A percentile compares a stretch with the other conserved stretches of the same genome.
phyloP scores from a whole-genome alignment of 2,113 vertebrate species.

The Sialia sialis region DNA sequence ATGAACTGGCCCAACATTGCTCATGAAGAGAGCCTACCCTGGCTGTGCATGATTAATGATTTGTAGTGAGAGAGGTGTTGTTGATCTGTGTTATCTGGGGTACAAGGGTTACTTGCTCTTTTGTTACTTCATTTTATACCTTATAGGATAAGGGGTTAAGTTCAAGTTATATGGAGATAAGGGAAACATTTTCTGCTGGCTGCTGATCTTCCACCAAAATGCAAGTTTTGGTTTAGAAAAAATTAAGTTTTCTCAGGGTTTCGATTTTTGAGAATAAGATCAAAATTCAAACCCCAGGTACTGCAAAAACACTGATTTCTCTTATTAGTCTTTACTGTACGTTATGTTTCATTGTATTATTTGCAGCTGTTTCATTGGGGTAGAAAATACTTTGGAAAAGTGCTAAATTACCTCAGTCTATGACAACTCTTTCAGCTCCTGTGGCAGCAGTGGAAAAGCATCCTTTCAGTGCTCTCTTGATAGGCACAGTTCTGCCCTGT shows the following conservation, averaged over 20 bases:
- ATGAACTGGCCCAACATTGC: neutral
- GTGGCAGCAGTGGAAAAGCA: conserved; percentile 46
- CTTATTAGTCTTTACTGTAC: too few relatives aligned
- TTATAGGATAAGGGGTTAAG: rapidly evolving
- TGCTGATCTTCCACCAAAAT: neutral
- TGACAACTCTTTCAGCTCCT: conserved; percentile 42
- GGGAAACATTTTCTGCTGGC: neutral
- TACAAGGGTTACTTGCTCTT: neutral
- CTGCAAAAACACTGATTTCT: too few relatives aligned
- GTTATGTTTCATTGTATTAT: too few relatives aligned
- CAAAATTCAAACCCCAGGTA: too few relatives aligned
- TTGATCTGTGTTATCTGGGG: neutral
- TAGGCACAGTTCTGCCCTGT: conserved; percentile 64
- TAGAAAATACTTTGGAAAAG: neutral
- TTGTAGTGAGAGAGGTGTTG: neutral
- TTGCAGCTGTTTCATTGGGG: too few relatives aligned
- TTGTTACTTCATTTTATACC: neutral
- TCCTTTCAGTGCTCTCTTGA: conserved; percentile 71
- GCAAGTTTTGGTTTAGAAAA: neutral
- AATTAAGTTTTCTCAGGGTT: neutral
- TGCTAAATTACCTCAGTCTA: neutral
- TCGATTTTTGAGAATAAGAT: too few relatives aligned
- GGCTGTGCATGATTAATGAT: rapidly evolving
- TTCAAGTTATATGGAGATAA: neutral
- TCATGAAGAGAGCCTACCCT: neutral